A percentile compares a stretch with the other conserved stretches of the same genome.
Conservation (phyloP, 1,140 invertebrate genomes). For the Dinothrombium tinctorium region DNA sequence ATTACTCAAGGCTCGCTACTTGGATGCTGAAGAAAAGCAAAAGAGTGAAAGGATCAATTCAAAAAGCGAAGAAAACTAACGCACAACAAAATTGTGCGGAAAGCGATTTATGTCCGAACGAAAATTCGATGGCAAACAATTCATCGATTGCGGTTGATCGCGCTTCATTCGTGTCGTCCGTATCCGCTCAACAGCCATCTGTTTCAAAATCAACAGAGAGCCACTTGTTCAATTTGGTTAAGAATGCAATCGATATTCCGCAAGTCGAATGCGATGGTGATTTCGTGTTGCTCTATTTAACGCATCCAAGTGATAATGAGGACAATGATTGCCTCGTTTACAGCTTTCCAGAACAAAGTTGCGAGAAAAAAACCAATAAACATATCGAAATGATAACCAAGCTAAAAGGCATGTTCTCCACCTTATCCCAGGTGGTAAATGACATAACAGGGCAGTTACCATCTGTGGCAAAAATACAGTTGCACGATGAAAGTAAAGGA, state of each 20-base stretch:
- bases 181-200: not conserved
- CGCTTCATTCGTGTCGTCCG: no score
- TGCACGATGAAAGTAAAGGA: not conserved
- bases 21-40: no score
- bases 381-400: not conserved
- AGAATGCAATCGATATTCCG: not conserved
- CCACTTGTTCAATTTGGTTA: not conserved
- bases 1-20: no score
- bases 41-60: not conserved
- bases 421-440: slow-evolving; percentile 3
- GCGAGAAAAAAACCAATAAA: not conserved
- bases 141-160: not conserved
- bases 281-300: not conserved
- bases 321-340: not conserved
- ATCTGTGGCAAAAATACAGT: not conserved
- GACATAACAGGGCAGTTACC: slow-evolving; percentile 5
- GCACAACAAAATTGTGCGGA: not conserved
- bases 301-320: not conserved
- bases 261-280: not conserved
- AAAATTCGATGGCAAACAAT: not conserved
- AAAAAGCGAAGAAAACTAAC: not conserved
- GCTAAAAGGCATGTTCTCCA: slow-evolving; percentile 6
- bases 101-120: not conserved
- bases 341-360: not conserved
- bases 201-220: not conserved